These are phyloP conservation scores for Hirudo medicinalis DNA, from an alignment of 1,140 invertebrate genomes.

Conservation along the genomic window DNA sequence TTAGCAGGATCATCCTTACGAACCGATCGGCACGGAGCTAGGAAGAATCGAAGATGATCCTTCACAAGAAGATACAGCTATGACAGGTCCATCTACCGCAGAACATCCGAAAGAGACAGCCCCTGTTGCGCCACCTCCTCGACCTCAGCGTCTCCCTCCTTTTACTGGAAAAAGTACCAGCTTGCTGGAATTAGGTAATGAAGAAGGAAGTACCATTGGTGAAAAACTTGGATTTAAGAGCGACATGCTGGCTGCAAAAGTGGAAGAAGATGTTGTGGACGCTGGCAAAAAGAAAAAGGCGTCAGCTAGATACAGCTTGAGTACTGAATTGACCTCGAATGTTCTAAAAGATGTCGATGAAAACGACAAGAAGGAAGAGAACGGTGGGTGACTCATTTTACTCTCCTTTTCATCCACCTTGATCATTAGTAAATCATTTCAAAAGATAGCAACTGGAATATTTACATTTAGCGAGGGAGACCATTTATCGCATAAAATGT, in stretches of 20 bases:
- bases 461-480: too few species aligned
- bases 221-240: slow-evolving; percentile 7
- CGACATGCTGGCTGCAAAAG: neutral
- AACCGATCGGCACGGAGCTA: neutral
- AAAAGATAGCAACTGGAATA: too few species aligned
- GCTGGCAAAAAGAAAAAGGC: too few species aligned
- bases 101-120: neutral
- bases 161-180: slow-evolving; percentile 10
- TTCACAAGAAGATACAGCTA: neutral
- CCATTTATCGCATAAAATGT: too few species aligned
- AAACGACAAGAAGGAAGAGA: too few species aligned
- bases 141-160: neutral
- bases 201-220: neutral
- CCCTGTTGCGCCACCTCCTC: slow-evolving; percentile 3
- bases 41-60: neutral
- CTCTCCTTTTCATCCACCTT: too few species aligned
- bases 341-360: too few species aligned
- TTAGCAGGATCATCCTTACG: slow-evolving; percentile 4
- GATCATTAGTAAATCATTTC: too few species aligned
- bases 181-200: neutral
- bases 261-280: neutral
- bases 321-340: too few species aligned
- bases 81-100: neutral
- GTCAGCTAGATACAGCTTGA: too few species aligned
- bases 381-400: too few species aligned